phyloP scores from a whole-genome alignment of 2,888 invertebrate species.

The Parnassius apollo region DNA sequence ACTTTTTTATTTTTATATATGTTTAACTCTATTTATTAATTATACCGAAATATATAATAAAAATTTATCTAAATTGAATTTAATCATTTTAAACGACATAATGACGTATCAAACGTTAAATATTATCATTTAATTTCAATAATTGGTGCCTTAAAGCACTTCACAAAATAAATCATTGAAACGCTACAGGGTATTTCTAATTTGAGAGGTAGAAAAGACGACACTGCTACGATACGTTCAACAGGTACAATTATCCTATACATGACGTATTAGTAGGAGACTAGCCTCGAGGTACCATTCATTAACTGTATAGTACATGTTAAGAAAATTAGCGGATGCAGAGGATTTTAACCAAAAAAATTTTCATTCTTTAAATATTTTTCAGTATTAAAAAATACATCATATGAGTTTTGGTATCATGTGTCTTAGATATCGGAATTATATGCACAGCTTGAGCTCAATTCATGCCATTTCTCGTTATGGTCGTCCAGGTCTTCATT shows the following conservation, averaged over 20 bases:
- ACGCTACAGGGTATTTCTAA: slow-evolving; percentile 30
- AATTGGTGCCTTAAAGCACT: slow-evolving; percentile 30
- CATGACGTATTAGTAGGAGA: slow-evolving; percentile 52
- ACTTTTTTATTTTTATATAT: too few relatives aligned
- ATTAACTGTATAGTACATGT: background rate
- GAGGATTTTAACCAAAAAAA: background rate
- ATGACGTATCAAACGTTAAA: background rate
- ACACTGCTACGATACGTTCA: slow-evolving; percentile 43
- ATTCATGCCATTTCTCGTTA: too few relatives aligned
- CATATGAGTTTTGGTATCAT: too few relatives aligned
- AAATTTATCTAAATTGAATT: background rate
- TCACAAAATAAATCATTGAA: slow-evolving; percentile 42
- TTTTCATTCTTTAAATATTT: too few relatives aligned
- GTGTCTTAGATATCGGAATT: too few relatives aligned
- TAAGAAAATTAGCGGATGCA: slow-evolving; percentile 8
- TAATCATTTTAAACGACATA: slow-evolving; percentile 1
- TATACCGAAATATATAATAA: too few relatives aligned
- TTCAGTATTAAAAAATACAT: too few relatives aligned
- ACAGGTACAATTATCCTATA: slow-evolving; percentile 57
- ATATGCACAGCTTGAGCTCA: too few relatives aligned
- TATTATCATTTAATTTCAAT: slow-evolving; percentile 16
- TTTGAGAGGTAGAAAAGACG: slow-evolving; percentile 35
- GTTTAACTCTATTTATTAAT: too few relatives aligned
- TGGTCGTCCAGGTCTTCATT: too few relatives aligned
- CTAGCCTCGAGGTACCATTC: slow-evolving; percentile 40